A percentile compares a stretch with the other conserved stretches of the same genome.
Evolutionary conservation across 2,888 invertebrate species (phyloP).

Genomic region (Apoda limacodes): DNA sequence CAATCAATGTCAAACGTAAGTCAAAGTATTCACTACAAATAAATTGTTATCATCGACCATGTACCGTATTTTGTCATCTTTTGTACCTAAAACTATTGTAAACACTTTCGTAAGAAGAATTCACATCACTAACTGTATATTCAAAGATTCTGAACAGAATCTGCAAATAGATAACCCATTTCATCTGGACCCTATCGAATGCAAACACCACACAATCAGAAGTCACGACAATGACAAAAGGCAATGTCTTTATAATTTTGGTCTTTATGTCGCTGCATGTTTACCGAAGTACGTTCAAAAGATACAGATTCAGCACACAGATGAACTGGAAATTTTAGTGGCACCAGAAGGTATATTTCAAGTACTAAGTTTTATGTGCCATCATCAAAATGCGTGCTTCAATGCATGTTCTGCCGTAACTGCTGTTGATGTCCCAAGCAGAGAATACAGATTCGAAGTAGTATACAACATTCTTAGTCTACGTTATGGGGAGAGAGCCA

Average conservation of each 20-base stretch:
- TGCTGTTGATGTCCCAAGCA: constrained; percentile 51
- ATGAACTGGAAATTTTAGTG: constrained; percentile 47
- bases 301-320: constrained; percentile 48
- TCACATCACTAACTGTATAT: too few relatives aligned
- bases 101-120: too few relatives aligned
- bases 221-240: constrained; percentile 41
- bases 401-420: constrained; percentile 37
- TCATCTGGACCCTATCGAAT: constrained; percentile 34
- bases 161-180: constrained; percentile 29
- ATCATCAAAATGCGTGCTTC: constrained; percentile 54
- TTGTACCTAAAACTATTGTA: too few relatives aligned
- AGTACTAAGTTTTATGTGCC: constrained; percentile 41
- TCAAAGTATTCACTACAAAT: too few relatives aligned
- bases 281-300: constrained; percentile 55
- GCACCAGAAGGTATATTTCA: constrained; percentile 45
- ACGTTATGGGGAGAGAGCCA: constrained; percentile 33
- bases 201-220: constrained; percentile 32
- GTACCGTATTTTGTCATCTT: too few relatives aligned
- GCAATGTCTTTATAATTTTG: constrained; percentile 49
- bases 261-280: constrained; percentile 51
- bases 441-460: constrained; percentile 49
- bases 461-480: constrained; percentile 40
- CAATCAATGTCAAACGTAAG: too few relatives aligned
- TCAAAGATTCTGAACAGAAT: too few relatives aligned
- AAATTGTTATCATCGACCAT: too few relatives aligned